Base-by-base conservation (phyloP, 2,797 vertebrate genomes). In the Sebastes ruberrimus region DNA sequence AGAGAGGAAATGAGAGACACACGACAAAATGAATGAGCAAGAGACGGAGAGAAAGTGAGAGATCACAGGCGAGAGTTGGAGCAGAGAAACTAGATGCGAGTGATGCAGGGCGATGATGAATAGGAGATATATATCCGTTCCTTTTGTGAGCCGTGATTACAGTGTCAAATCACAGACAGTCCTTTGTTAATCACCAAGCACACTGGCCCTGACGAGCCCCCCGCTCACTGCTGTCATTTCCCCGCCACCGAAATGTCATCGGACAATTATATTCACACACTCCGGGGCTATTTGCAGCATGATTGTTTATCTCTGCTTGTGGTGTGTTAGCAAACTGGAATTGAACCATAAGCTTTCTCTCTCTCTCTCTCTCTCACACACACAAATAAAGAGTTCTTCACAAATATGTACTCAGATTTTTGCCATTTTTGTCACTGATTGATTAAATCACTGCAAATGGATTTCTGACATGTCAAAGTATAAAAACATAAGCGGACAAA, bases 101-200 rank as follows among this genome's bases (percentile, higher is more conserved):
- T 7, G 72, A 77, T 78, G 79, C 74, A 30, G 55, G 16, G 60
- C 11, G 10, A 11, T 74, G 88, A 90, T 86, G 86, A 93, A 79
- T 74, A 61, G 74, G 25, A 76, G 83, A 87, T 78, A 53, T 76
- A 83, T 76, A 83, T 84, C 66, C 5, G 14, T 64, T 85, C 73
- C 75, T 80, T 90, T 92, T 87, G 86, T 90, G 80, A 76, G 77
- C 16, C 0, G 65, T 91, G 91, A 92, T 93, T 91, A 82, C 84
- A 74, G 70, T 76, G 85, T 92, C 87, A 89, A 85, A 91, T 84
- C 86, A 74, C 76, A 85, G 81, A 75, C 72, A 3, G 74, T 20
- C 55, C 72, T 88, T 88, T 91, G 86, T 88, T 88, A 83, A 86
- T 88, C 78, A 86, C 76, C 35, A 23, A 30, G 64, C 66, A 11